Percentiles rank a stretch among this genome's conserved stretches.
These are phyloP conservation scores for Bibio marci DNA, from an alignment of 2,888 invertebrate species.

Conservation along the genomic window DNA sequence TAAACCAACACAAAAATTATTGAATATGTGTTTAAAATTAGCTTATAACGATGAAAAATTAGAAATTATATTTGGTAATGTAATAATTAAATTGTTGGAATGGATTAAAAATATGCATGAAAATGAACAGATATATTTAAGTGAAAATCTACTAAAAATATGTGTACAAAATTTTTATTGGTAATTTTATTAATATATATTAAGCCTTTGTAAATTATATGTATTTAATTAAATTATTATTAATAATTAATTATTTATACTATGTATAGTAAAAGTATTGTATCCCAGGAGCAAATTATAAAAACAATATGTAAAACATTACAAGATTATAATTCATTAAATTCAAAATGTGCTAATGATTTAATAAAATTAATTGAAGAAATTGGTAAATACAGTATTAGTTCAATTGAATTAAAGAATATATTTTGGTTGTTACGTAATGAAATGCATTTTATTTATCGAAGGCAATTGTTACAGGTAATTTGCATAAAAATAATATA, in stretches of 20 bases:
- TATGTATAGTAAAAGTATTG: slow-evolving; percentile 31
- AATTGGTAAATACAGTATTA: slow-evolving; percentile 37
- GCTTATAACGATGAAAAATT: slow-evolving; percentile 24
- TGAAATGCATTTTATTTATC: slow-evolving; percentile 21
- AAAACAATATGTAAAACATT: slow-evolving; percentile 30
- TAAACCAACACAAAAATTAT: slow-evolving; percentile 27
- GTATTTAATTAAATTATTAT: no score
- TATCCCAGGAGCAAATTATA: slow-evolving; percentile 34
- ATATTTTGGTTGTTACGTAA: slow-evolving; percentile 28
- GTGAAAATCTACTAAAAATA: slow-evolving; percentile 24
- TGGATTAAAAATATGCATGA: slow-evolving; percentile 33
- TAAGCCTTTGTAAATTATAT: not conserved
- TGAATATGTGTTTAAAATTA: slow-evolving; percentile 31
- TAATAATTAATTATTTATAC: no score
- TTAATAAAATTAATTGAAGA: slow-evolving; percentile 36
- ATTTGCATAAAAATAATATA: not conserved
- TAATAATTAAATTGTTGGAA: slow-evolving; percentile 31
- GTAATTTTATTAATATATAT: slow-evolving; percentile 14
- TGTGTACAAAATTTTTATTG: slow-evolving; percentile 32
- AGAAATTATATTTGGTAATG: slow-evolving; percentile 28
- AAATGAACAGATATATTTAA: slow-evolving; percentile 27
- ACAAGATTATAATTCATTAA: slow-evolving; percentile 25
- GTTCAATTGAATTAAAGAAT: slow-evolving; percentile 37
- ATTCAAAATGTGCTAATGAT: slow-evolving; percentile 30
- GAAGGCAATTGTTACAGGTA: slow-evolving; percentile 25